Evolutionary conservation across 30 jellyfish, hydroid and myxozoan genomes (phyloP), one percentile per base, ranked within the genome.

Genomic region (Clytia hemisphaerica): DNA sequence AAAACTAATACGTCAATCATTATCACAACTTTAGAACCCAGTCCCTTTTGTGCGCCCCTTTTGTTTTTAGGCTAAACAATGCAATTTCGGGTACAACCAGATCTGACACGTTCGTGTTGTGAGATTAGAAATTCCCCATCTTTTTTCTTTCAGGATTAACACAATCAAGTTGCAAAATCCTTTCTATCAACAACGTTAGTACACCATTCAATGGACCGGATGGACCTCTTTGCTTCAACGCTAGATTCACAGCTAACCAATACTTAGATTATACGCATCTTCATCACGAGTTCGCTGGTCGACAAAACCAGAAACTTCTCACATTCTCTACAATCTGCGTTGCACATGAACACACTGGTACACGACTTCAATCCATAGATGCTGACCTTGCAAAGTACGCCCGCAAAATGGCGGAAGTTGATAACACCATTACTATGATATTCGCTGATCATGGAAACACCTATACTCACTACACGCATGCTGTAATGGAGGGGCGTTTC

Each of bases 381-480:
- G 61, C 75, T 9, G 66, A 82, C 2, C 48, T 83, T 9, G 22
- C 14, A 4, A 45, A 33, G 9, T 83, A 60, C 54, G 61, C 76
- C 2, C 14, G 62, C 5, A 29, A 58, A 21, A 38, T 67, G 12
- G 28, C 27, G 21, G 22, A 38, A 0, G 19, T 3, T 1, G 71
- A 50, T 25, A 47, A 67, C 45, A 75, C 92, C 1, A 42, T 83
- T 37, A 77, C 80, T 24, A 28, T 83, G 12, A 12, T 83, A 34
- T 69, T 83, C 61, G 58, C 95, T 15, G 95, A 83, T 66, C 95
- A 83, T 70, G 95, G 95, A 16, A 83, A 83, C 54, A 67, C 78
- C 4, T 83, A 83, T 62, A 84, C 91, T 35, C 67, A 73, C 6
- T 83, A 63, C 60, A 53, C 92, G 7, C 70, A 57, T 45, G 72